A percentile compares a stretch with the other conserved stretches of the same genome.
Conservation (phyloP, 2,797 vertebrate species). For the Ctenosaura bakeri region DNA sequence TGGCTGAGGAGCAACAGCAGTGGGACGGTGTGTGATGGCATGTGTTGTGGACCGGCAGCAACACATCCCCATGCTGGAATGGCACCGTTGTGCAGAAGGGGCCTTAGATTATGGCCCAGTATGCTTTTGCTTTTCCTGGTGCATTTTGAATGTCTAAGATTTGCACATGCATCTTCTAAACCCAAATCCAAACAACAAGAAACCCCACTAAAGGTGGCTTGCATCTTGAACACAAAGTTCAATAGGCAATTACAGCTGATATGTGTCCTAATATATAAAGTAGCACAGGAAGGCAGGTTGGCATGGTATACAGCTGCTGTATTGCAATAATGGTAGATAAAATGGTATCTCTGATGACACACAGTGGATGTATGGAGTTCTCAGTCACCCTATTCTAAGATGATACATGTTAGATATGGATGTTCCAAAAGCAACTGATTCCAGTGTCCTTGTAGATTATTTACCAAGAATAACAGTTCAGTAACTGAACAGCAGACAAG, state of each 20-base stretch:
- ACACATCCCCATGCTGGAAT: no score
- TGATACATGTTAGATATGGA: not conserved
- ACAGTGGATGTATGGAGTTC: no score
- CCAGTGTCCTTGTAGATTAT: not conserved
- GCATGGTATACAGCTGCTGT: not conserved
- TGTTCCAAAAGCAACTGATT: not conserved
- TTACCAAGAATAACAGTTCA: not conserved
- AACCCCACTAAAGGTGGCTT: not conserved
- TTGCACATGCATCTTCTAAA: not conserved
- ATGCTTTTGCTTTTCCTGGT: not conserved
- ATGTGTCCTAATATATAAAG: not conserved
- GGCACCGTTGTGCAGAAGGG: no score
- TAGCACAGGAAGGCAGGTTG: no score
- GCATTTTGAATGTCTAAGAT: not conserved
- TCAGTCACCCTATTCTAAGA: not conserved
- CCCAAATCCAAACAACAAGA: not conserved
- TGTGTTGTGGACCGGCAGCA: no score
- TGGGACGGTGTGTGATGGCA: no score
- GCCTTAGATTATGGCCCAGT: no score
- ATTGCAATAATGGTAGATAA: not conserved
- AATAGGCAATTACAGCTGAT: not conserved
- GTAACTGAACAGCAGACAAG: not conserved
- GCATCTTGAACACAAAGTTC: not conserved
- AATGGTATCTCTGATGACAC: not conserved
- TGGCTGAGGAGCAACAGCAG: no score